Conservation (phyloP, 2,113 vertebrate genomes). For the Nothobranchius kuhntae region DNA sequence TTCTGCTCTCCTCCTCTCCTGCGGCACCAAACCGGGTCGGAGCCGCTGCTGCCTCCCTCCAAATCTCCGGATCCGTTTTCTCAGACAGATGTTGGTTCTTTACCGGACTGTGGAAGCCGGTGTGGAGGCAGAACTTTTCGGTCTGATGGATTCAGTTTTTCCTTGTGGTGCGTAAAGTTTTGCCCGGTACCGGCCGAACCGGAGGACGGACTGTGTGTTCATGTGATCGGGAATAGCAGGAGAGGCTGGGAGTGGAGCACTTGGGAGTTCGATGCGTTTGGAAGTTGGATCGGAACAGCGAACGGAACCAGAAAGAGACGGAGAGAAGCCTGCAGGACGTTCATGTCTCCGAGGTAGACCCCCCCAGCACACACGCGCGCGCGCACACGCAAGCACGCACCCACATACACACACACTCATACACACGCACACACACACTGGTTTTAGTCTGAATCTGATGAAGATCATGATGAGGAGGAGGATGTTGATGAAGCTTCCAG, state of each 20-base stretch:
- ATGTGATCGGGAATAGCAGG: not conserved
- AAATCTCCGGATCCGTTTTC: not conserved
- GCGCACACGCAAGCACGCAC: too few relatives aligned
- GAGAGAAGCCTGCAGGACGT: constrained; percentile 21
- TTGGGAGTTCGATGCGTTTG: too few relatives aligned
- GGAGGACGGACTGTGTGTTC: constrained; percentile 2
- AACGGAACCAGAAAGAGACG: not conserved
- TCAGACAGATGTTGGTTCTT: not conserved
- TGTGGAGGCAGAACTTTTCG: not conserved
- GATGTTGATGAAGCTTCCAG: too few relatives aligned
- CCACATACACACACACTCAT: too few relatives aligned
- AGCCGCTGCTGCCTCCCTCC: constrained; percentile 41
- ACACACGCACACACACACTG: too few relatives aligned
- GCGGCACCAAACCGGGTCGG: constrained; percentile 3
- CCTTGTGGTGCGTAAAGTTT: constrained; percentile 21
- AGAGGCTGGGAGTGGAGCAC: too few relatives aligned
- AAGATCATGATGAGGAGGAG: too few relatives aligned
- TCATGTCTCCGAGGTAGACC: constrained; percentile 35
- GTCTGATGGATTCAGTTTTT: not conserved
- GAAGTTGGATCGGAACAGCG: not conserved
- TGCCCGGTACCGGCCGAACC: not conserved
- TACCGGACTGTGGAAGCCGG: not conserved
- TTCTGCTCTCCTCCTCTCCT: not conserved
- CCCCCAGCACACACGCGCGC: too few relatives aligned
- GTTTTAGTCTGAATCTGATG: too few relatives aligned